Percentiles rank a stretch among this genome's conserved stretches.
Conservation (phyloP, 2,113 vertebrate species). For the Rostratula benghalensis region DNA sequence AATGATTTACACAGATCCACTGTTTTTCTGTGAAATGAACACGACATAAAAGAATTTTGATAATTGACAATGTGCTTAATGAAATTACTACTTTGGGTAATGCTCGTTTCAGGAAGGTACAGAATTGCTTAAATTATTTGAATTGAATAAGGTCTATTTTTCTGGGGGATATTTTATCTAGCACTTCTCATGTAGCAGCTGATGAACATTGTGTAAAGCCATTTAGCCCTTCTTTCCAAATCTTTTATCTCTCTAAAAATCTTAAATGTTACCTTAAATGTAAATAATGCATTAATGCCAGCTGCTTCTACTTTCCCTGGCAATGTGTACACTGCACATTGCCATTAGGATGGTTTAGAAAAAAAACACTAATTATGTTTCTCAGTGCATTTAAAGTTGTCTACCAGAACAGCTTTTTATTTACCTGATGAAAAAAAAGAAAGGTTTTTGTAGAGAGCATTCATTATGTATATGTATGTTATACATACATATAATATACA, state of each 20-base stretch:
- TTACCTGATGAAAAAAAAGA: background rate
- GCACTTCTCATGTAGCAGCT: background rate
- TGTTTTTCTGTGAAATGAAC: background rate
- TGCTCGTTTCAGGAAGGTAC: background rate
- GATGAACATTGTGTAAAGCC: background rate
- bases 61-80: background rate
- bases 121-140: background rate
- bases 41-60: background rate
- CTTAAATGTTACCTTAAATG: background rate
- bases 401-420: background rate
- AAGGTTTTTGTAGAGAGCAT: background rate
- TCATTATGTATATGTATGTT: no score
- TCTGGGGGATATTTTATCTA: background rate
- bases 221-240: background rate
- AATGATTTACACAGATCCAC: background rate
- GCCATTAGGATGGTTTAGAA: background rate
- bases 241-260: background rate
- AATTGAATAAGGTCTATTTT: background rate
- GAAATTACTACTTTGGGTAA: background rate
- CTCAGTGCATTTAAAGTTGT: background rate
- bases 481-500: background rate
- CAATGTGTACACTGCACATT: background rate
- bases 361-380: background rate
- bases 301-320: background rate
- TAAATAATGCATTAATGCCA: background rate